A percentile compares a stretch with the other conserved stretches of the same genome.
These are phyloP conservation scores for Nematopogon swammerdamellus DNA, from an alignment of 2,888 invertebrate species.

Conservation along the genomic window DNA sequence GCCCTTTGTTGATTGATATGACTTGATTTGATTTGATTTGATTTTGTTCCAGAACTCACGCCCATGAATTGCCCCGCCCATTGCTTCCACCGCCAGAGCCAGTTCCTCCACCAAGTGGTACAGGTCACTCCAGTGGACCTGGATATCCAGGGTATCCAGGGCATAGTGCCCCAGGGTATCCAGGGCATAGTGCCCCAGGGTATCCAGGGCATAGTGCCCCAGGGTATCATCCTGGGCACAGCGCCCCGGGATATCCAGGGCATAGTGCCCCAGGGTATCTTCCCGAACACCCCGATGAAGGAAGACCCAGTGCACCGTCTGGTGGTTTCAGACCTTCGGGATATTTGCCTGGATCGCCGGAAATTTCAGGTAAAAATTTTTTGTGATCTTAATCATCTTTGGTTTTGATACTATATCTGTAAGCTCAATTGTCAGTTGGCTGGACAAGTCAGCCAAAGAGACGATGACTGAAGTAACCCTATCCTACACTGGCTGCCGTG, in stretches of 20 bases:
- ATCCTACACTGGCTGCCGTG: no score
- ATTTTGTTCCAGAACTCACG: slow-evolving; percentile 25
- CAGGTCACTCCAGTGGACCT: slow-evolving; percentile 11
- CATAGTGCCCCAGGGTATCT: slow-evolving; percentile 4
- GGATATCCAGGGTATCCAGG: slow-evolving; percentile 15
- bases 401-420: no score
- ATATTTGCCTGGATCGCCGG: slow-evolving; percentile 1
- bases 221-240: no score
- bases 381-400: no score
- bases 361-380: not conserved
- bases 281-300: not conserved
- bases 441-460: no score
- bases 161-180: slow-evolving; percentile 20
- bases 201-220: slow-evolving; percentile 13
- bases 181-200: slow-evolving; percentile 4
- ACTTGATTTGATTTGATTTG: no score
- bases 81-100: slow-evolving; percentile 16
- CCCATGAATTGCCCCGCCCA: slow-evolving; percentile 31
- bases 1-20: no score
- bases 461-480: no score
- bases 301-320: not conserved
- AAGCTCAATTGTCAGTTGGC: no score
- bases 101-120: slow-evolving; percentile 7
- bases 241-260: slow-evolving; percentile 18
- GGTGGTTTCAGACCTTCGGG: not conserved